Evolutionary conservation across 2,888 invertebrate genomes (phyloP).

Genomic region (Lagria hirta): DNA sequence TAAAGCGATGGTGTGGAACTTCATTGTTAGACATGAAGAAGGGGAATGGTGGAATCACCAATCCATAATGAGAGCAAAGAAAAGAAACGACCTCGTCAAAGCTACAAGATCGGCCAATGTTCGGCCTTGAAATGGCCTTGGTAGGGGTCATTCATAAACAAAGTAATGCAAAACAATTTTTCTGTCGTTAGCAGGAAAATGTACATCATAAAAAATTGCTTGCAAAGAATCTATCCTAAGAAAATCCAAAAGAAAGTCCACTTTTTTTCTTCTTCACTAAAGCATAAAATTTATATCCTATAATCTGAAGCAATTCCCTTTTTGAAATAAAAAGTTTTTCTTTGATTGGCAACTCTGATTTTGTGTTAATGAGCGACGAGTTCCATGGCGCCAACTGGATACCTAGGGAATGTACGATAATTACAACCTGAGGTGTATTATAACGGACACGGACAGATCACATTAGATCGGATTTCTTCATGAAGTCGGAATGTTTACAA

Average conservation of each 20-base stretch:
- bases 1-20: conserved; percentile 41
- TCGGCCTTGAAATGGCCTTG: conserved; percentile 58
- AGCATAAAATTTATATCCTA: no score
- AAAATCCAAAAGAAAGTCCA: no score
- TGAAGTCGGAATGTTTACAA: conserved; percentile 25
- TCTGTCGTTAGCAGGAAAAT: no score
- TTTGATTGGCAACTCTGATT: no score
- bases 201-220: no score
- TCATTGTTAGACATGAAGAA: conserved; percentile 34
- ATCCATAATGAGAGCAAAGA: conserved; percentile 52
- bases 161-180: conserved; percentile 22
- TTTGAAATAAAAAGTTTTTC: no score
- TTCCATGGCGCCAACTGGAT: conserved; percentile 33
- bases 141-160: conserved; percentile 49
- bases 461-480: conserved; percentile 23
- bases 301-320: no score
- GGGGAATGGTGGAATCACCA: conserved; percentile 13
- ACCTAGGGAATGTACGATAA: conserved; percentile 29
- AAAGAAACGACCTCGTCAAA: conserved; percentile 47
- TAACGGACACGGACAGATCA: conserved; percentile 17
- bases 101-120: conserved; percentile 52
- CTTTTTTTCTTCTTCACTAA: no score
- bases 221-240: no score
- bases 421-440: conserved; percentile 10
- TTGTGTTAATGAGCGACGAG: no score